Evolutionary conservation across 2,113 vertebrate genomes (phyloP).

Genomic region (Eulemur macaco): DNA sequence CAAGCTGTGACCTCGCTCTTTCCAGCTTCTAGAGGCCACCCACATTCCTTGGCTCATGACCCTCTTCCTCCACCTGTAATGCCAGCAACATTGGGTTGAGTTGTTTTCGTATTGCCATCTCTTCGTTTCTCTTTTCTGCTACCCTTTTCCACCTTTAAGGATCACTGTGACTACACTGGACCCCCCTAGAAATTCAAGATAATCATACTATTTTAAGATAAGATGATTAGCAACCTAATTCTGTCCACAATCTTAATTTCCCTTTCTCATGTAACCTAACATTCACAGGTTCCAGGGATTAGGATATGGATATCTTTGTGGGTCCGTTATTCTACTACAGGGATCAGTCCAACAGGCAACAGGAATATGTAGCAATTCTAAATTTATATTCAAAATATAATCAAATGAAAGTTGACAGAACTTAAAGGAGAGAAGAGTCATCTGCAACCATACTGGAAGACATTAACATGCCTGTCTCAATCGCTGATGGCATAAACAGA

Average conservation of each 20-base stretch:
- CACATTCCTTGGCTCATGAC: background rate
- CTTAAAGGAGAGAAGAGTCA: background rate
- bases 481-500: background rate
- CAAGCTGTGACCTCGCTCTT: background rate
- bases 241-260: background rate
- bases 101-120: background rate
- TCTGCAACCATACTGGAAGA: background rate
- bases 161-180: background rate
- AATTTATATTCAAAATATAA: background rate
- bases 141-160: background rate
- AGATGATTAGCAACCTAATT: background rate
- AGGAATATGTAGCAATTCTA: background rate
- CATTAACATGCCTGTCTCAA: too few species aligned
- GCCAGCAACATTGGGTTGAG: background rate
- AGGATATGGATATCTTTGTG: too few species aligned
- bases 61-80: background rate
- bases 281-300: background rate
- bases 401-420: background rate
- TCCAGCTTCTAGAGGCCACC: background rate
- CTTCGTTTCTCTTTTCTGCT: background rate
- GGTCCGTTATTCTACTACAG: background rate
- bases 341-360: background rate
- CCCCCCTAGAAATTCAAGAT: background rate
- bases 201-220: background rate
- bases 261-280: background rate